These are phyloP conservation scores for Balaenoptera acutorostrata DNA, from an alignment of 2,113 vertebrate species.

Conservation along the genomic window DNA sequence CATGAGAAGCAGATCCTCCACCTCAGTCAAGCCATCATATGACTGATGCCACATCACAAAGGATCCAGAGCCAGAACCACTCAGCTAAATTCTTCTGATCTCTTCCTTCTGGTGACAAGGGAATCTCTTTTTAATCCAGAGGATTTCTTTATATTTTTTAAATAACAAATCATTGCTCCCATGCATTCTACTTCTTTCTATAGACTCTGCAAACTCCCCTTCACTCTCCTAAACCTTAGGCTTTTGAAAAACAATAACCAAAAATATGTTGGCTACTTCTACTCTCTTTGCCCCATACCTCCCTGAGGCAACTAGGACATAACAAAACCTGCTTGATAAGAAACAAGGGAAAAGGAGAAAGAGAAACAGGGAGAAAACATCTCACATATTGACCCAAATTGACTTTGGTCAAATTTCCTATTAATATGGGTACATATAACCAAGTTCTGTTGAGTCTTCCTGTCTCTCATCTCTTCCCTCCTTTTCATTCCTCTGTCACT, in stretches of 20 bases:
- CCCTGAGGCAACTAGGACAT: neutral
- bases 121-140: neutral
- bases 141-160: neutral
- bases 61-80: neutral
- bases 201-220: neutral
- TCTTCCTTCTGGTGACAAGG: neutral
- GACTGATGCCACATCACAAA: neutral
- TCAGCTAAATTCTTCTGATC: neutral
- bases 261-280: neutral
- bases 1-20: neutral
- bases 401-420: neutral
- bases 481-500: neutral
- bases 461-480: neutral
- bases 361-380: neutral
- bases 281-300: neutral
- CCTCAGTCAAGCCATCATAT: neutral
- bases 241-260: neutral
- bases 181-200: neutral
- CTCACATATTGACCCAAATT: neutral
- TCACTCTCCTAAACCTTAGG: neutral
- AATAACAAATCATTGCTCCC: neutral
- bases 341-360: neutral
- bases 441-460: neutral
- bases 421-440: neutral
- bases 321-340: neutral